These are phyloP conservation scores for Cebidichthys violaceus DNA, from an alignment of 2,113 vertebrate species.

Conservation along the genomic window DNA sequence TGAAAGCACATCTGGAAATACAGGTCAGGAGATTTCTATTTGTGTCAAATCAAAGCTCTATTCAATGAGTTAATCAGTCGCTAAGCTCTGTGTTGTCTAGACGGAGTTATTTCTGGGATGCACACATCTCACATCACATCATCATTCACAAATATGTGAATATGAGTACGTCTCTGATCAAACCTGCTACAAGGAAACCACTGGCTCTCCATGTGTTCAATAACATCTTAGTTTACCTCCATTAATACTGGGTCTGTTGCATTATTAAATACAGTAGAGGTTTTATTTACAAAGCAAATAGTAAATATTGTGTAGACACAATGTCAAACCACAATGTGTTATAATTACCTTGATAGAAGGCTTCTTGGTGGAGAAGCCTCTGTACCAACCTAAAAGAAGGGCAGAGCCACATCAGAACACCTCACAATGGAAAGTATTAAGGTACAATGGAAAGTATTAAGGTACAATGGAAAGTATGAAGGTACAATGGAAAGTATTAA, in stretches of 20 bases:
- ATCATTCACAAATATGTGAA: constrained; percentile 60
- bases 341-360: constrained; percentile 83
- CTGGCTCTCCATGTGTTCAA: neutral
- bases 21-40: constrained; percentile 64
- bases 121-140: constrained; percentile 41
- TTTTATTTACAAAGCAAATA: neutral
- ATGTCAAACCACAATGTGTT: constrained; percentile 7
- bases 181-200: neutral
- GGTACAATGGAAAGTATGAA: no score
- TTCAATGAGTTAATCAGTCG: constrained; percentile 53
- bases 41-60: constrained; percentile 52
- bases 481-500: neutral
- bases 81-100: constrained; percentile 55
- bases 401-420: constrained; percentile 29
- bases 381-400: constrained; percentile 82
- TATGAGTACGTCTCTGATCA: constrained; percentile 16
- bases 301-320: neutral
- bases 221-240: neutral
- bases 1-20: constrained; percentile 40
- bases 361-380: constrained; percentile 85
- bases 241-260: neutral
- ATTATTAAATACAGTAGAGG: neutral
- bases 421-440: neutral
- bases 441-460: neutral
- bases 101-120: constrained; percentile 61